Base-by-base conservation (phyloP, 2,888 invertebrate genomes). In the Hirtodrosophila cameraria region DNA sequence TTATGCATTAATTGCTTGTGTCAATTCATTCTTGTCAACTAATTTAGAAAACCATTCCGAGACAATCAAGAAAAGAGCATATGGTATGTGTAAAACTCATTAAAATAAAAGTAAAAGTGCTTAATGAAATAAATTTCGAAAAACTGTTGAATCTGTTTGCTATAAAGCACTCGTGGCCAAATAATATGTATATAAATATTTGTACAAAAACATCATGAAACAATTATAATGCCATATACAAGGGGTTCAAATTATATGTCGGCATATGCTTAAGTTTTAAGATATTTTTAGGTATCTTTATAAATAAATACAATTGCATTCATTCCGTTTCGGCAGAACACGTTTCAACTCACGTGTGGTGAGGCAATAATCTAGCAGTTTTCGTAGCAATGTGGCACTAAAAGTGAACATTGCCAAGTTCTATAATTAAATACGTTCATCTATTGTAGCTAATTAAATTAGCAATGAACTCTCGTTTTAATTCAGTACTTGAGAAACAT, bases 291-390 rank as follows among this genome's bases (percentile, higher is more conserved):
- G 68, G 11, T 13, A 2, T 6, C 15, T 50, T 38, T 53, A 73
- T 43, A 73, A 73, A 67, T 67, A 73, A 62, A 67, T 38, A 42
- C 48, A 53, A 50, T 73, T 77, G 77, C 74, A 71, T 57, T 66
- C 57, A 66, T 76, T 66, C 50, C 45, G 59, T 46, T 59, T 16
- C 49, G 35, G 30, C 39, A 35, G 53, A 60, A 38, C 63, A 73
- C 64, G 57, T 73, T 73, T 68, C 39, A 12, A 64, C 68, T 74
- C 68, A 79, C 83, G 78, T 74, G 74, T 63, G 35, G 49, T 39
- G 69, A 45, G 61, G 72, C 85, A 81, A 75, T 86, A 86, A 79
- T 86, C 68, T 86, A 86, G 86, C 72, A 67, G 86, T 52, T 86
- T 86, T 82, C 86, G 71, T 54, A 28, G 55, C 48, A 58, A 38